These are phyloP conservation scores for Lagopus muta DNA, from an alignment of 2,113 vertebrate species.

Conservation along the genomic window DNA sequence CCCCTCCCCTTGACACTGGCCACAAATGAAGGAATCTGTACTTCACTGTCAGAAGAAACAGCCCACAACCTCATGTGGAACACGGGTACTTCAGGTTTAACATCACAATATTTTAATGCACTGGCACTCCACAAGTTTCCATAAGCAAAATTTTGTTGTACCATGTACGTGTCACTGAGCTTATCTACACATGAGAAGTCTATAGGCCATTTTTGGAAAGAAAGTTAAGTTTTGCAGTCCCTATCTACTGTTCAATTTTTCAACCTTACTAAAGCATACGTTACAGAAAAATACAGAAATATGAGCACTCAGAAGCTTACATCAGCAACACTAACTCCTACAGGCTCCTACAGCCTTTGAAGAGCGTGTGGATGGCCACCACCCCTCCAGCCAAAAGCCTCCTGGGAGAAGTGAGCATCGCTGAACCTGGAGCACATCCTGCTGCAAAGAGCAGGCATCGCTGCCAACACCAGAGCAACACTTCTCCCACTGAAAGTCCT, in stretches of 20 bases:
- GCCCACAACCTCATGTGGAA: accelerated
- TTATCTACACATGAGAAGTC: neutral
- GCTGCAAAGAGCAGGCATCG: neutral
- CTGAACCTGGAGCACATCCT: neutral
- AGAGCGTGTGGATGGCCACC: neutral
- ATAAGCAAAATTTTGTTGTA: neutral
- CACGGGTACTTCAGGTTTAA: neutral
- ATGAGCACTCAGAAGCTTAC: neutral
- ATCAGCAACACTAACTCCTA: neutral
- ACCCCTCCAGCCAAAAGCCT: neutral
- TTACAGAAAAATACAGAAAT: neutral
- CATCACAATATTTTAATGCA: neutral
- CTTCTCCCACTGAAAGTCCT: neutral
- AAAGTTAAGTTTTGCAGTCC: neutral
- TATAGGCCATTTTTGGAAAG: neutral
- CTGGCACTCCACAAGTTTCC: neutral
- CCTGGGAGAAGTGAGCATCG: neutral
- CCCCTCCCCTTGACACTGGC: neutral
- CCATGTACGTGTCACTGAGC: neutral
- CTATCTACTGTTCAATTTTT: neutral
- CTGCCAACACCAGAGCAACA: neutral
- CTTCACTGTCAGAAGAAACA: neutral
- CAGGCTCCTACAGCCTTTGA: neutral
- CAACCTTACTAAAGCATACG: neutral
- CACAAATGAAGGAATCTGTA: neutral